Evolutionary conservation across 2,888 invertebrate genomes (phyloP).

Genomic region (Ichneumoninae sp.): DNA sequence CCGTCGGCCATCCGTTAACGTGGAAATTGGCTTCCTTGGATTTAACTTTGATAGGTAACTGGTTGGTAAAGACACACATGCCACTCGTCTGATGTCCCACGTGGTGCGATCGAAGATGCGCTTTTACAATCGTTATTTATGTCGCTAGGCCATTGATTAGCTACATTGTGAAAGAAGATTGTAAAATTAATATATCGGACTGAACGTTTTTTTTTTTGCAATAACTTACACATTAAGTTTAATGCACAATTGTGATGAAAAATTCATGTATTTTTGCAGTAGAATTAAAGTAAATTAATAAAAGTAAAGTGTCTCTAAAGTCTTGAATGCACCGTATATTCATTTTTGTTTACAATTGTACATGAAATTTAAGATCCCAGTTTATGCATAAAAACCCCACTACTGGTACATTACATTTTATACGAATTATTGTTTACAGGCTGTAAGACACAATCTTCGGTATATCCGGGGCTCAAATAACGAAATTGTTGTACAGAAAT

Average conservation of each 20-base stretch:
- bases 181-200: neutral
- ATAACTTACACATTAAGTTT: neutral
- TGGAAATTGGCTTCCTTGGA: slow-evolving; percentile 73
- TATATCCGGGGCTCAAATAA: neutral
- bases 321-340: neutral
- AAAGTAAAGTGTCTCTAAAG: neutral
- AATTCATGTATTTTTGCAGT: neutral
- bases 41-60: slow-evolving; percentile 48
- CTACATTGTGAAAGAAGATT: neutral
- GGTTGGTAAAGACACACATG: slow-evolving; percentile 30
- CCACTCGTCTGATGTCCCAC: neutral
- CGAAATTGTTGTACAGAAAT: neutral
- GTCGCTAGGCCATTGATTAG: neutral
- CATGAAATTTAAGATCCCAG: neutral
- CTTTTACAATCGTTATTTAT: neutral
- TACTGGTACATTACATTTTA: neutral
- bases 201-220: neutral
- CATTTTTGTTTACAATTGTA: neutral
- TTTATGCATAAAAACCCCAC: neutral
- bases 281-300: neutral
- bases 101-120: neutral
- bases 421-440: neutral
- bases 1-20: slow-evolving; percentile 71
- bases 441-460: neutral
- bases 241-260: neutral